phyloP scores from a whole-genome alignment of 2,797 vertebrate species.

The Takifugu rubripes region DNA sequence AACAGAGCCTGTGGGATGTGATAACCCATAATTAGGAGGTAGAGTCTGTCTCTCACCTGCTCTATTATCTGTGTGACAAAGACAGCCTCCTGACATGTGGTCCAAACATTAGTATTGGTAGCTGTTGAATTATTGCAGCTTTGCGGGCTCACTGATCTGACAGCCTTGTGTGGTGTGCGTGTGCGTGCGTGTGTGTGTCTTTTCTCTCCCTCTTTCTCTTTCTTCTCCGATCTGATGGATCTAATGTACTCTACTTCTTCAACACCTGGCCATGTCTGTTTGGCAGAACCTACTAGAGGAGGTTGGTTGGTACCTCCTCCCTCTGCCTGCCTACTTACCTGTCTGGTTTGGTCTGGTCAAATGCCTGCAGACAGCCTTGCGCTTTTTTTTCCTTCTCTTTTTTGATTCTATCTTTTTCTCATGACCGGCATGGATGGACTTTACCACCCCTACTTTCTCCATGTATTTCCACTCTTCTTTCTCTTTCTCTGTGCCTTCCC shows the following conservation, averaged over 20 bases:
- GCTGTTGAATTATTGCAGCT: constrained; percentile 34
- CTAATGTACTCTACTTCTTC: constrained; percentile 72
- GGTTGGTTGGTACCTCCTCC: constrained; percentile 78
- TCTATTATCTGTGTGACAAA: constrained; percentile 12
- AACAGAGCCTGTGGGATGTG: constrained; percentile 13
- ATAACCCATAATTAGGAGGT: constrained; percentile 28
- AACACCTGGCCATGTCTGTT: constrained; percentile 73
- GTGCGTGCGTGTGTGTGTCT: constrained; percentile 51
- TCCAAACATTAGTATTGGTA: constrained; percentile 11
- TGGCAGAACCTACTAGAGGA: constrained; percentile 83
- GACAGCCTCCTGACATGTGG: constrained; percentile 8
- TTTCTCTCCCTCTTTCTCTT: constrained; percentile 50
- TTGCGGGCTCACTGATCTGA: constrained; percentile 58
- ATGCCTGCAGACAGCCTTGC: constrained; percentile 73
- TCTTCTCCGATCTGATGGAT: constrained; percentile 72
- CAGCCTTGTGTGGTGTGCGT: constrained; percentile 63
- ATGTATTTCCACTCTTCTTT: constrained; percentile 40
- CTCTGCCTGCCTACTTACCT: constrained; percentile 72
- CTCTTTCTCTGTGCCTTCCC: constrained; percentile 39
- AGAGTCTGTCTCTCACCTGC: constrained; percentile 19
- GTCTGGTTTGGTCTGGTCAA: constrained; percentile 61
- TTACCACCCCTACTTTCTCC: constrained; percentile 37
- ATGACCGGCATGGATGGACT: constrained; percentile 72
- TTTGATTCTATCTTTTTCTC: constrained; percentile 40
- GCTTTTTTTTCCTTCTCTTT: constrained; percentile 23